Base-by-base conservation (phyloP, 2,888 invertebrate genomes). In the Drosophila mimetica region DNA sequence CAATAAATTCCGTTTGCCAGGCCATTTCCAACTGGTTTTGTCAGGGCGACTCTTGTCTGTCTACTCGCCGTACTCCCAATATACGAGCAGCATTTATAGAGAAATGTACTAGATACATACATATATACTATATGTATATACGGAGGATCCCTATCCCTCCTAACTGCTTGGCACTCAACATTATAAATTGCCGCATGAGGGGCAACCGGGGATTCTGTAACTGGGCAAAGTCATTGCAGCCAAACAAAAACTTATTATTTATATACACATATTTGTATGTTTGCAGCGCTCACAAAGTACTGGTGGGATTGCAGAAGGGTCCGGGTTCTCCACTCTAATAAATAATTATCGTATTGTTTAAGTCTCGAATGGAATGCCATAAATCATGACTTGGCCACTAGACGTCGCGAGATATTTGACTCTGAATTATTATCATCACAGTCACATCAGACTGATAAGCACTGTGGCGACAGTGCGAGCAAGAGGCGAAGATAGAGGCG, bases 321-420 rank as follows among this genome's bases (percentile, higher is more conserved):
- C 42, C 37, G 44, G 28, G 39, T 47, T 69, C 69, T 42, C 48
- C 34, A 46, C 51, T 69, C 69, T 72, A 75, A 75, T 75, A 75
- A 75, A 75, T 75, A 75, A 75, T 75, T 75, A 75, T 75, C 75
- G 75, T 75, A 75, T 75, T 75, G 72, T 75, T 75, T 65, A 72
- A 75, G 72, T 75, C 75, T 75, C 75, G 64, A 69, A 75, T 74
- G 60, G 57, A 75, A 58, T 75, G 65, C 75, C 74, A 71, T 74
- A 75, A 75, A 74, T 75, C 75, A 75, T 60, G 58, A 18, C 61
- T 55, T 61, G 54, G 64, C 55, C 63, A 47, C 46, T 39, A 58
- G 66, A 71, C 69, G 74, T 57, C 73, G 63, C 63, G 69, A 41
- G 69, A 63, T 73, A 73, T 64, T 64, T 57, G 69, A 70, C 63